These are phyloP conservation scores for Thyatira batis DNA, from an alignment of 2,888 invertebrate genomes.

Conservation along the genomic window DNA sequence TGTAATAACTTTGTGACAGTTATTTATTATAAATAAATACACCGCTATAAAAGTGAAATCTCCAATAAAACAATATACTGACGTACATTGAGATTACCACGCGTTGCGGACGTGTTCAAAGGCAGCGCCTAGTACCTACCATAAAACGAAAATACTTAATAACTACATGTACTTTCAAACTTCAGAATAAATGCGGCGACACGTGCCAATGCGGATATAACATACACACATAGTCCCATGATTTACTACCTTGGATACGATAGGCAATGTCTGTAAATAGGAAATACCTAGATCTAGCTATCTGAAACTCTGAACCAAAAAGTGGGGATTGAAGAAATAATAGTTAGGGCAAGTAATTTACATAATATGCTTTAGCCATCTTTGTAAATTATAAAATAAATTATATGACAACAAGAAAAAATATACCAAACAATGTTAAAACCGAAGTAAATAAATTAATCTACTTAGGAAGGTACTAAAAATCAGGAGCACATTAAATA, in stretches of 20 bases:
- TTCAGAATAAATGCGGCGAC: not conserved
- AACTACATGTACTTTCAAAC: not conserved
- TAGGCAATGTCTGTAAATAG: not conserved
- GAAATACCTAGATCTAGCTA: too few relatives aligned
- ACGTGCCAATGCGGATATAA: not conserved
- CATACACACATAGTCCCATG: too few relatives aligned
- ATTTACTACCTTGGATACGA: not conserved
- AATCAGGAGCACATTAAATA: too few relatives aligned
- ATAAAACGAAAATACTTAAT: not conserved
- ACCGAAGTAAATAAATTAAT: too few relatives aligned
- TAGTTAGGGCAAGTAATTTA: too few relatives aligned
- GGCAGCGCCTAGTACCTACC: not conserved
- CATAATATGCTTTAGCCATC: too few relatives aligned
- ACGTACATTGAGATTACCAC: constrained; percentile 11
- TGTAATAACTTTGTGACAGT: not conserved
- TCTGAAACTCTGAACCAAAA: too few relatives aligned
- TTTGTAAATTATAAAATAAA: too few relatives aligned
- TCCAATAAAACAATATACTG: constrained; percentile 11
- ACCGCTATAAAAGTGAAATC: constrained; percentile 8
- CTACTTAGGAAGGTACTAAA: too few relatives aligned
- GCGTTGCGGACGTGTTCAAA: constrained; percentile 9
- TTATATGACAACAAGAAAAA: too few relatives aligned
- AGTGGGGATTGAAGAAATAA: too few relatives aligned
- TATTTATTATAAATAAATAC: not conserved
- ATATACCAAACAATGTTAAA: too few relatives aligned